Conservation (phyloP, 2,888 invertebrate genomes). For the Papilio elwesi region DNA sequence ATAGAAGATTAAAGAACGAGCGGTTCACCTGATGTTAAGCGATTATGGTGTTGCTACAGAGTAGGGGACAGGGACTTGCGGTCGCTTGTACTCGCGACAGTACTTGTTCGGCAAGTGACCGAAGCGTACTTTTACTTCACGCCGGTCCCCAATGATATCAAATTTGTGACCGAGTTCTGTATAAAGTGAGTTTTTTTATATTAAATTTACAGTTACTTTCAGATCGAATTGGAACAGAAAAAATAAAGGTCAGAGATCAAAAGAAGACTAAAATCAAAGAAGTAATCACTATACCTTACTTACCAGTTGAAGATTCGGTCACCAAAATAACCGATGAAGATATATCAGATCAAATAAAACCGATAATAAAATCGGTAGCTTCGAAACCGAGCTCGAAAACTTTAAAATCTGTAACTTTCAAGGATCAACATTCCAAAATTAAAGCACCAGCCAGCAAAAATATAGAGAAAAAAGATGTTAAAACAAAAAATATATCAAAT, state of each 20-base stretch:
- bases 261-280: constrained; percentile 32
- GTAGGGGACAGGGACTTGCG: not conserved
- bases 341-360: constrained; percentile 45
- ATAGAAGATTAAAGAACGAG: not conserved
- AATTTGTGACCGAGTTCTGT: no score
- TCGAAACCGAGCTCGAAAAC: constrained; percentile 50
- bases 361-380: constrained; percentile 58
- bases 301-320: constrained; percentile 19
- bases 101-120: no score
- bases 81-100: no score
- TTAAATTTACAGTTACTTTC: not conserved
- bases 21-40: not conserved
- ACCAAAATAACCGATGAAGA: constrained; percentile 2
- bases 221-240: constrained; percentile 16
- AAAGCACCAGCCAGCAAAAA: not conserved
- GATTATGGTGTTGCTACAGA: no score
- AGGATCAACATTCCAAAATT: constrained; percentile 48
- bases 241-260: not conserved
- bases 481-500: not conserved
- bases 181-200: not conserved
- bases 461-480: not conserved
- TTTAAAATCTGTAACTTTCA: constrained; percentile 64
- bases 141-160: no score
- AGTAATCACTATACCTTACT: constrained; percentile 35
- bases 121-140: no score